phyloP scores from a whole-genome alignment of 2,888 invertebrate species.

The Cylindroiulus punctatus region DNA sequence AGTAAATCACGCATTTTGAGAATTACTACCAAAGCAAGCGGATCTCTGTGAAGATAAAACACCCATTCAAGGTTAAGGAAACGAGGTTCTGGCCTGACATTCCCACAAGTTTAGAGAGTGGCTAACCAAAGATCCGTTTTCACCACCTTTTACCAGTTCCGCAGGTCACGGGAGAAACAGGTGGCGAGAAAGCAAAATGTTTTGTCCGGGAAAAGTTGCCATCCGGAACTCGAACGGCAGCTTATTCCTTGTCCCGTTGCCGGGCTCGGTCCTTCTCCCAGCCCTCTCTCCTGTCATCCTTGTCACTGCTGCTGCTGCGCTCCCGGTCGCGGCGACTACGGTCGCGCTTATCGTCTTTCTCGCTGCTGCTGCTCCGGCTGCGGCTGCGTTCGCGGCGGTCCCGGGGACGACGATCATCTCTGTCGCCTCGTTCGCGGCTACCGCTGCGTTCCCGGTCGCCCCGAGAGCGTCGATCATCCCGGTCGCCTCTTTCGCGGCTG shows the following conservation, averaged over 20 bases:
- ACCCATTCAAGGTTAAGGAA: no score
- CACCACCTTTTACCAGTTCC: no score
- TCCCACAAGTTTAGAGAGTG: no score
- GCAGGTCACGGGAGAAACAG: neutral
- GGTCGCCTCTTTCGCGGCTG: conserved; percentile 50
- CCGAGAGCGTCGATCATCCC: conserved; percentile 48
- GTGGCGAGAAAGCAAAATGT: neutral
- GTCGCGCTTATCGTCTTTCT: conserved; percentile 50
- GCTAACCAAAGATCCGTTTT: no score
- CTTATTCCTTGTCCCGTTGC: conserved; percentile 45
- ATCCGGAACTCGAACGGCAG: no score
- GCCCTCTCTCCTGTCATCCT: neutral
- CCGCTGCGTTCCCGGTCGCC: neutral
- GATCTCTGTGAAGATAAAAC: no score
- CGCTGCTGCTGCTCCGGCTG: conserved; percentile 14
- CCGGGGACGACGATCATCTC: conserved; percentile 43
- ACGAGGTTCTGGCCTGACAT: no score
- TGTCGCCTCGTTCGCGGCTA: conserved; percentile 46
- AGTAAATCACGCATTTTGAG: no score
- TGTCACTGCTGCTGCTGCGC: conserved; percentile 48
- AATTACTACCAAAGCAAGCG: no score
- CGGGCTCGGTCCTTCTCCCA: conserved; percentile 53
- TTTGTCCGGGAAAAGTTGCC: no score
- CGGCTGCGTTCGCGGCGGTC: neutral
- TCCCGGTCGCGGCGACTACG: conserved; percentile 47